Conservation (phyloP, 2,113 vertebrate genomes). For the Pteropus alecto region DNA sequence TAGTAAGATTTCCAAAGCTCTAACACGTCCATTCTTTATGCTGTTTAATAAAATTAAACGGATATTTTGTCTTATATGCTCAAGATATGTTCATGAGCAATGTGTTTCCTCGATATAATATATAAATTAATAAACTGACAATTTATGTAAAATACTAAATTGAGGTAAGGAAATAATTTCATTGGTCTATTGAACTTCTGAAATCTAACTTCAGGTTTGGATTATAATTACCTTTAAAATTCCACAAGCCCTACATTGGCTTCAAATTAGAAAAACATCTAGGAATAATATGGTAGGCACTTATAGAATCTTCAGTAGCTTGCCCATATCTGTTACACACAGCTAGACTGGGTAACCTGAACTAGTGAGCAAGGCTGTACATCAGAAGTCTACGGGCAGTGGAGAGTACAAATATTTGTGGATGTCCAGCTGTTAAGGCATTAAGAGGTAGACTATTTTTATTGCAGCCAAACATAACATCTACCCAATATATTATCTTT, state of each 20-base stretch:
- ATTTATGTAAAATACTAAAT: neutral
- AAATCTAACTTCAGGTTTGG: conserved; percentile 24
- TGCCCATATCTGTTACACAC: neutral
- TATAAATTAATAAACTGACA: neutral
- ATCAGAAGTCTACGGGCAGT: neutral
- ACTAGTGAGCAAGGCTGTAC: neutral
- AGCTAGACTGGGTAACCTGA: neutral
- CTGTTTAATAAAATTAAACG: neutral
- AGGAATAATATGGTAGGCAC: neutral
- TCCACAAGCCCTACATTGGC: neutral
- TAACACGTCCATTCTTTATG: neutral
- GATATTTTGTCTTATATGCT: neutral
- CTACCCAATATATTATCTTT: neutral
- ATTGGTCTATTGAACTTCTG: neutral
- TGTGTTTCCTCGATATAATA: neutral
- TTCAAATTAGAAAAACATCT: neutral
- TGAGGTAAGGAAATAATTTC: neutral
- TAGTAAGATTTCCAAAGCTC: neutral
- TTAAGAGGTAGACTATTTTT: neutral
- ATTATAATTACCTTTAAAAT: neutral
- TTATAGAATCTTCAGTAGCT: neutral
- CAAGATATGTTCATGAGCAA: neutral
- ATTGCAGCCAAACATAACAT: neutral
- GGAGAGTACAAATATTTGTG: neutral
- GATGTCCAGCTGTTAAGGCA: neutral